Conservation (phyloP, 2,888 invertebrate species). For the Drosophila borborema region DNA sequence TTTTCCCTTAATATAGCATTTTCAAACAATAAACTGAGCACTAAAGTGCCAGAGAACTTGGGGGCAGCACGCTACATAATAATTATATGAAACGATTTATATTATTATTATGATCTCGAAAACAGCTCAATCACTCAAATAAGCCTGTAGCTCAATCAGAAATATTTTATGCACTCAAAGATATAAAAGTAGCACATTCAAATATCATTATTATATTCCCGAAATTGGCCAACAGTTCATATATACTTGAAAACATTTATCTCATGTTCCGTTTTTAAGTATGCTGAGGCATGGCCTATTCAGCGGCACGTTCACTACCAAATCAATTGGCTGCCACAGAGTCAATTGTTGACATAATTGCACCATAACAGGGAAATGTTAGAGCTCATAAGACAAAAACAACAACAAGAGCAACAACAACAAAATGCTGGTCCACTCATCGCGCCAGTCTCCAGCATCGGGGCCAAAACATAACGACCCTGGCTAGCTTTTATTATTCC, state of each 20-base stretch:
- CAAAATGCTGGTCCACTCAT: neutral
- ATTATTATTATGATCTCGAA: neutral
- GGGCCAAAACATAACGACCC: slow-evolving; percentile 39
- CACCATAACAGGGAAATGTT: slow-evolving; percentile 18
- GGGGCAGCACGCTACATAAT: neutral
- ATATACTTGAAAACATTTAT: neutral
- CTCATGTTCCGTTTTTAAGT: neutral
- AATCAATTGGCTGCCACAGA: slow-evolving; percentile 20
- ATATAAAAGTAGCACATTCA: neutral
- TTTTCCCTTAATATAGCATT: slow-evolving; percentile 5
- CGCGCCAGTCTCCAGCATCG: neutral
- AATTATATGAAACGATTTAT: neutral
- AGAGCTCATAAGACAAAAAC: slow-evolving; percentile 8
- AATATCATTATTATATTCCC: neutral
- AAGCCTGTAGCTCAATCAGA: neutral
- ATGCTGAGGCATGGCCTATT: neutral
- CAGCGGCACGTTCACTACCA: slow-evolving; percentile 20
- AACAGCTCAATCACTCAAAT: neutral
- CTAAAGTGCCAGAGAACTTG: neutral
- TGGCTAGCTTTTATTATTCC: slow-evolving; percentile 77
- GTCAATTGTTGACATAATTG: slow-evolving; percentile 66
- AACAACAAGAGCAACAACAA: neutral
- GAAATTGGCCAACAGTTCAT: too few relatives aligned
- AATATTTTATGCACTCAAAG: neutral
- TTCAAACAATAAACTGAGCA: slow-evolving; percentile 12